A percentile compares a stretch with the other conserved stretches of the same genome.
Conservation (phyloP, 2,113 vertebrate genomes). For the Ramphastos sulfuratus region DNA sequence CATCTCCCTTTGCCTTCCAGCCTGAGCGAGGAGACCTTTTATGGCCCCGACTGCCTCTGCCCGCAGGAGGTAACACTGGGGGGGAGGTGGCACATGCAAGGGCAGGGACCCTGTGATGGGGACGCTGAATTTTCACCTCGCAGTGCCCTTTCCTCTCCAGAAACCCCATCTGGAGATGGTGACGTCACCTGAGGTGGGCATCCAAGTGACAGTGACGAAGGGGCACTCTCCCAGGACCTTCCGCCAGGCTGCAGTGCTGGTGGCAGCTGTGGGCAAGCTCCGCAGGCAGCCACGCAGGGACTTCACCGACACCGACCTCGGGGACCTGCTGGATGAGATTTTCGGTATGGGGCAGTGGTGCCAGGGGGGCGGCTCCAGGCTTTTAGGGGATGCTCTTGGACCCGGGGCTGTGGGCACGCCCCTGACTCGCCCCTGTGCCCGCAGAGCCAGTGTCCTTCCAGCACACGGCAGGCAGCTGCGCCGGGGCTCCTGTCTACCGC, state of each 20-base stretch:
- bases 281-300: not conserved
- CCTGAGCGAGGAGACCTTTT: not conserved
- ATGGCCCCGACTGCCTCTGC: not conserved
- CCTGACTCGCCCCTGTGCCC: not conserved
- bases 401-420: no score
- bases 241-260: not conserved
- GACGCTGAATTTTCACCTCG: not conserved
- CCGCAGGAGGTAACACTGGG: not conserved
- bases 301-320: conserved; percentile 36
- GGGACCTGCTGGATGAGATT: conserved; percentile 17
- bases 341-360: not conserved
- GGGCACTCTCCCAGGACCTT: not conserved
- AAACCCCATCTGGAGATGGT: not conserved
- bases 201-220: not conserved
- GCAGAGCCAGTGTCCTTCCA: conserved; percentile 37
- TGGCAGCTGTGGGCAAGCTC: conserved; percentile 24
- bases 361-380: not conserved
- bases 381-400: not conserved
- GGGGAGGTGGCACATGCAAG: fast-evolving
- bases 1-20: not conserved
- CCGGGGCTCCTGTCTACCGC: not conserved
- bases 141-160: not conserved
- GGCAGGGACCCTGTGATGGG: fast-evolving
- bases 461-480: fast-evolving
- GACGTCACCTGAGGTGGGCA: not conserved